These are phyloP conservation scores for Nymphalis urticae DNA, from an alignment of 2,888 invertebrate genomes.

Conservation along the genomic window DNA sequence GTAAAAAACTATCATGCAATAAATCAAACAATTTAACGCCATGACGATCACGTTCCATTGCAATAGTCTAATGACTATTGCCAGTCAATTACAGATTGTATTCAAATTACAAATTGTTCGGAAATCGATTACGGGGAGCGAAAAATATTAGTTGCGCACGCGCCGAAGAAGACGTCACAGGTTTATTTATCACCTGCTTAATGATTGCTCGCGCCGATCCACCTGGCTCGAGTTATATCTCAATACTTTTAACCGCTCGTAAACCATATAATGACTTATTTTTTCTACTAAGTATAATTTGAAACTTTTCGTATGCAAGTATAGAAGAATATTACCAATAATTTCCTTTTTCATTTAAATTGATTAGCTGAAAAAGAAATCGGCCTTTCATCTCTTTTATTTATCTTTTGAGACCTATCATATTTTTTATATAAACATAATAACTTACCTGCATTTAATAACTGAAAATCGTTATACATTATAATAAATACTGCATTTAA, in stretches of 20 bases:
- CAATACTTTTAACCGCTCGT: conserved; percentile 42
- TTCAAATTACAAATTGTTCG: conserved; percentile 14
- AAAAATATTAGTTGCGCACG: conserved; percentile 53
- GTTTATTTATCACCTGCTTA: conserved; percentile 63
- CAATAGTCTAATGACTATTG: conserved; percentile 4
- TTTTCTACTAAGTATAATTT: neutral
- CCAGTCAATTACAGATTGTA: conserved; percentile 2
- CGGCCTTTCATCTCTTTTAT: too few relatives aligned
- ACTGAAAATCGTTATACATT: too few relatives aligned
- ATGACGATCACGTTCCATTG: conserved; percentile 1
- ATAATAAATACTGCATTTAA: too few relatives aligned
- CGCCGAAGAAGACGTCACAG: conserved; percentile 65
- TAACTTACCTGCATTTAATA: too few relatives aligned
- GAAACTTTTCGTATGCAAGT: neutral
- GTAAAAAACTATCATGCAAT: conserved; percentile 7
- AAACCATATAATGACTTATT: conserved; percentile 17
- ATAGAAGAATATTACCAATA: too few relatives aligned
- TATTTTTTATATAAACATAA: too few relatives aligned
- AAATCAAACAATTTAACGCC: conserved; percentile 22
- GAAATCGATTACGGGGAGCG: conserved; percentile 13
- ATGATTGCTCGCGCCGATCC: conserved; percentile 44
- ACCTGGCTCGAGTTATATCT: conserved; percentile 55
- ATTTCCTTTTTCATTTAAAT: too few relatives aligned
- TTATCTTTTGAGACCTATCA: too few relatives aligned
- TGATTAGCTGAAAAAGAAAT: too few relatives aligned